Base-by-base conservation (phyloP, 2,888 invertebrate genomes). In the Perizoma flavofasciatum region DNA sequence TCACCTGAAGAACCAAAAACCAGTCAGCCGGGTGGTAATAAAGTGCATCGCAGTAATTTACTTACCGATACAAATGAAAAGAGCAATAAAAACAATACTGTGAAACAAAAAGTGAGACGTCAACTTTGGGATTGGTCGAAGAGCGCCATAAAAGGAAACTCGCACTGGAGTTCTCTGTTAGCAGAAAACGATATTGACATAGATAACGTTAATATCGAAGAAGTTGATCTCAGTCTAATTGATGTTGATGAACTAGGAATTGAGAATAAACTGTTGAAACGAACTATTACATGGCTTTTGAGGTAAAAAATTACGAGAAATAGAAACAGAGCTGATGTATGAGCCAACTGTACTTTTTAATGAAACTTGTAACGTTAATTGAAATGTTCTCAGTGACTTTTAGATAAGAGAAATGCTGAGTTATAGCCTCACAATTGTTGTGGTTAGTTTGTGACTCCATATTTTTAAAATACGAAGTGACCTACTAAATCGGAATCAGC, bases 401-500 rank as follows among this genome's bases (percentile, higher is more conserved):
- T 61, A 67, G 83, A 84, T 86, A 85, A 86, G 76, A 68, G 74
- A 77, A 70, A 86, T 85, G 86, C 61, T 70, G 71, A 74, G 69
- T 71, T 74, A 72, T 62, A 70, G 74, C 66, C 61, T 77, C 65
- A 69, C 67, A 67, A 68, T 80, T 68, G 63, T 78, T 63, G 69
- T 77, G 81, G 86, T 87, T 72, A 77, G 85, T 79, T 55, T 49
- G 41, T 48, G 41, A 44, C n/a, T 35, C 4, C 9, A 5, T 35
- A 37, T 37, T 37, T 1, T 4, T 37, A 37, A 37, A 6, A 37
- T 37, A 37, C 37, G 37, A 6, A 6, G 4, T 37, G 5, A 37
- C 37, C 37, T 6, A 22, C 22, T 22, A 37, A 37, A 37, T 37
- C 7, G 5, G 37, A 37, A 37, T 22, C 22, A 7, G 37, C 37